Evolutionary conservation across 2,113 vertebrate species (phyloP).

Genomic region (Cyanistes caeruleus): DNA sequence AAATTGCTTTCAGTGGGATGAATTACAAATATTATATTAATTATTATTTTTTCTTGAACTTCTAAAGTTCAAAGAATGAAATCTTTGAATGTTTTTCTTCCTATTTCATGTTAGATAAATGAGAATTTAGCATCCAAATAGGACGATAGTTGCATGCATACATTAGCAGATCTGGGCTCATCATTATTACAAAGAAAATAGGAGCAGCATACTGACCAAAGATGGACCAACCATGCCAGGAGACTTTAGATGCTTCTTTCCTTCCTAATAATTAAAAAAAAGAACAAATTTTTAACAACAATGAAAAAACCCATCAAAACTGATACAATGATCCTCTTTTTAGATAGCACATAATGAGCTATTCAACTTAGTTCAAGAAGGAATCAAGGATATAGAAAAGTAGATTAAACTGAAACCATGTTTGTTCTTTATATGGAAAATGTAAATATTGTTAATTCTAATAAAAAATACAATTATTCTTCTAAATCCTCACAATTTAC

Average conservation of each 20-base stretch:
- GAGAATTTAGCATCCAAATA: neutral
- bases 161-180: accelerated
- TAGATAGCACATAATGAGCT: neutral
- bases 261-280: neutral
- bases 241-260: neutral
- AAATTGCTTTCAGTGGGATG: neutral
- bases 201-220: neutral
- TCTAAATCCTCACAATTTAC: neutral
- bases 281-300: neutral
- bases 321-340: neutral
- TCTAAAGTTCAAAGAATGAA: neutral
- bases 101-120: neutral
- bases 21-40: neutral
- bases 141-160: neutral
- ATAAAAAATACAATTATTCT: neutral
- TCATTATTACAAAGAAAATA: neutral
- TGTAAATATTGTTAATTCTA: neutral
- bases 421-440: neutral
- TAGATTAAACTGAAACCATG: neutral
- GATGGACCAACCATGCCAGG: too few relatives aligned
- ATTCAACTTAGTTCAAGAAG: neutral
- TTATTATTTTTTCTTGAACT: neutral
- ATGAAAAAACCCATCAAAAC: neutral
- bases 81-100: neutral
- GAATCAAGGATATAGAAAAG: neutral